Base-by-base conservation (phyloP, 1,140 invertebrate genomes). In the Camponotus floridanus region DNA sequence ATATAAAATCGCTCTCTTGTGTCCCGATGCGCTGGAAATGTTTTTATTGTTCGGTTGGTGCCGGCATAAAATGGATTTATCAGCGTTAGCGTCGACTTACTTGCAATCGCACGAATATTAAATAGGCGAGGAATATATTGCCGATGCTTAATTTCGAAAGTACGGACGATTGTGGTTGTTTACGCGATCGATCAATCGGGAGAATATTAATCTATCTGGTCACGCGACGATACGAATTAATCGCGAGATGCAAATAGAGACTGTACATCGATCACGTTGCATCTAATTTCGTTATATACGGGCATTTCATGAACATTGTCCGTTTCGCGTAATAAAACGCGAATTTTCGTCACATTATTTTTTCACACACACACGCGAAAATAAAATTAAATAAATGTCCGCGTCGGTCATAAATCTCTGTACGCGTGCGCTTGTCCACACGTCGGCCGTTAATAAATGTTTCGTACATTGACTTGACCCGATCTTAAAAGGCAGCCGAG, bases 391-490 rank as follows among this genome's bases (percentile, higher is more conserved):
- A 79, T 39, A 45, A 51, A 15, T 9, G 9, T 33, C 21, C n/a
- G 21, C 36, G n/a, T 33, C n/a, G 67, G 3, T n/a, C 48, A 33
- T 39, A 51, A 51, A 18, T 51, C 48, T 74, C 36, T 36, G 0
- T 48, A 8, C n/a, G 51, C 26, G n/a, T 45, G 15, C n/a, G 15
- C 26, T 71, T 36, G 70, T 73, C 8, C 3, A 55, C 1, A 74
- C 21, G 33, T 31, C 31, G n/a, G 55, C 36, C 64, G 81, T 86
- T 90, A 86, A 87, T 88, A 86, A 89, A 89, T 91, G 85, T 90
- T 90, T 90, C 86, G 76, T 80, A 87, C 65, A 64, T 87, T 88
- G 67, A 90, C 86, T 91, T 86, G 83, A 86, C 85, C 86, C 70
- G 84, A 84, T 87, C 86, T 87, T 86, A 86, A 92, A 90, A 87